These are phyloP conservation scores for Rhombomys opimus DNA, from an alignment of 2,113 vertebrate species.

Conservation along the genomic window DNA sequence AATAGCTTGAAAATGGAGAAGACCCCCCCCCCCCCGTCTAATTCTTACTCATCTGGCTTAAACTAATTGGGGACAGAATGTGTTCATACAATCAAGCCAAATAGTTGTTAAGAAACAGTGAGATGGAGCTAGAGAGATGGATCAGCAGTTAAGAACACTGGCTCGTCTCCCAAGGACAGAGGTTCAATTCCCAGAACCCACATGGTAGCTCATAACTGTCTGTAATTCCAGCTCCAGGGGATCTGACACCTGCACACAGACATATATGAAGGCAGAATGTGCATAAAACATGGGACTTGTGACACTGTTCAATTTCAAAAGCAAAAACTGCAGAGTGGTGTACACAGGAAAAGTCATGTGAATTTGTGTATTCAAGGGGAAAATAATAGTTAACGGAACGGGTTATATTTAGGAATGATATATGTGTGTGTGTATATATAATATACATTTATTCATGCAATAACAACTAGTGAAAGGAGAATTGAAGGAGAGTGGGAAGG, in stretches of 20 bases:
- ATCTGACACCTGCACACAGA: no score
- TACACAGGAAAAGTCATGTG: not conserved
- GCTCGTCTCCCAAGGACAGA: no score
- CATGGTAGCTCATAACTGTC: no score
- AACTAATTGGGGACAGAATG: not conserved
- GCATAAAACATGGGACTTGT: not conserved
- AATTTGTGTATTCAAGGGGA: not conserved
- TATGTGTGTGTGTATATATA: not conserved
- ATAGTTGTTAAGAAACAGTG: not conserved
- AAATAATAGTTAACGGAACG: not conserved
- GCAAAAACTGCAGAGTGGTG: not conserved
- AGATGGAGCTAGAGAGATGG: not conserved
- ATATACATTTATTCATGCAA: not conserved
- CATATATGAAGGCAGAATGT: no score
- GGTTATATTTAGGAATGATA: not conserved
- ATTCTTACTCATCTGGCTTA: not conserved
- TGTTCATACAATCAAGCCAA: not conserved
- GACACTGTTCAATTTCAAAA: not conserved
- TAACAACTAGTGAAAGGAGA: not conserved
- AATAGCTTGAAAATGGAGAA: not conserved
- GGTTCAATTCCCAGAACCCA: no score
- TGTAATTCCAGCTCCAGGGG: no score
- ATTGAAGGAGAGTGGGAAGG: not conserved
- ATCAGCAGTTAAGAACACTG: no score
- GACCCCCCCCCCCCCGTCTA: no score